Evolutionary conservation across 2,797 vertebrate species (phyloP).

Genomic region (Channa striata): DNA sequence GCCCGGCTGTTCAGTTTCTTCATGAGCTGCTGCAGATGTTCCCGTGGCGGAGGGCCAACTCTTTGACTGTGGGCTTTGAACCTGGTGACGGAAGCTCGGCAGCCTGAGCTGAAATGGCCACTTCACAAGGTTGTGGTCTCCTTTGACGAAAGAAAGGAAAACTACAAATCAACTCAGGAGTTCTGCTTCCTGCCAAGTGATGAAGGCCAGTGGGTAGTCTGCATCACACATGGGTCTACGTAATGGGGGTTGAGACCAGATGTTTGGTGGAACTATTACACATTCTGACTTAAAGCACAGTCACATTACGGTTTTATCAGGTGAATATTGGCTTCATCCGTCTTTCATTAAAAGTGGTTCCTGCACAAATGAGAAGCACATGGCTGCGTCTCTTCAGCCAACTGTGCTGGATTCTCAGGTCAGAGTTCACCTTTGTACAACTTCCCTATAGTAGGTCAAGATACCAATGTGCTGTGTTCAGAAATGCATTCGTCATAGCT

Average conservation of each 20-base stretch:
- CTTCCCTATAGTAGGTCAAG: no score
- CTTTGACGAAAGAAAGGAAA: background rate
- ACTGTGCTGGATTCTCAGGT: no score
- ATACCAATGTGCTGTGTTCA: no score
- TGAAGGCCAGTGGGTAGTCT: slow-evolving; percentile 1
- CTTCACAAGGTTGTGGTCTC: slow-evolving; percentile 1
- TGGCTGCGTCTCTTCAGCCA: no score
- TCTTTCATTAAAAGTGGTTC: background rate
- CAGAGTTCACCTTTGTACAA: no score
- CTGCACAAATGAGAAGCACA: background rate
- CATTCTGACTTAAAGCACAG: no score
- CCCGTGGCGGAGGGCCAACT: background rate
- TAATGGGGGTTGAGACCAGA: background rate
- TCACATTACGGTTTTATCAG: no score
- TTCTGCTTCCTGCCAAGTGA: background rate
- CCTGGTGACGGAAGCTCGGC: background rate
- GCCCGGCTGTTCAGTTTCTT: background rate
- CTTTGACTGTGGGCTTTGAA: background rate
- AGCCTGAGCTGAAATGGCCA: background rate
- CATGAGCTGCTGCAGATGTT: background rate
- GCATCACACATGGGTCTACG: background rate
- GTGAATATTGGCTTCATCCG: no score
- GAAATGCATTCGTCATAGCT: no score
- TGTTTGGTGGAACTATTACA: background rate
- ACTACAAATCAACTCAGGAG: background rate